Conservation (phyloP, 2,797 vertebrate species). For the Enteromius radiatus region DNA sequence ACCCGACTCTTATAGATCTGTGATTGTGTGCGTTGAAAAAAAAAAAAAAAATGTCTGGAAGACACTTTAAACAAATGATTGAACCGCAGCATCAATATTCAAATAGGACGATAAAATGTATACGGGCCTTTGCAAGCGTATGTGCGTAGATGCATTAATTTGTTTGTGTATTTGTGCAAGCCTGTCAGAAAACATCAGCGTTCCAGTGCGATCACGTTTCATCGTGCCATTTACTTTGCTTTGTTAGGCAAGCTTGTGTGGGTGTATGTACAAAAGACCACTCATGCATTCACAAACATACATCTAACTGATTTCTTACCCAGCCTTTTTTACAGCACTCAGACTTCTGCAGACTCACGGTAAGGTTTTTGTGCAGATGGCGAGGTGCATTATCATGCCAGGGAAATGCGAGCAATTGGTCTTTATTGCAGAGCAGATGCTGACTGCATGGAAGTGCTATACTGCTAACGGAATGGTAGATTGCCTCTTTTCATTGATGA, state of each 20-base stretch:
- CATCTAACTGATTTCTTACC: constrained; percentile 37
- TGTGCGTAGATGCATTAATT: not conserved
- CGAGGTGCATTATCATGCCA: constrained; percentile 70
- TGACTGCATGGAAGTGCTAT: constrained; percentile 70
- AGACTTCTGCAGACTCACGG: constrained; percentile 29
- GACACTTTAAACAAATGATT: not conserved
- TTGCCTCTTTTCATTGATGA: constrained; percentile 75
- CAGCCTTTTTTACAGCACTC: not conserved
- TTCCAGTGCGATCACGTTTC: not conserved
- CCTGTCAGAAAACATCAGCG: constrained; percentile 25
- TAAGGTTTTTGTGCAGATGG: constrained; percentile 69
- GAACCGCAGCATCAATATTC: not conserved
- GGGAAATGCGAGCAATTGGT: constrained; percentile 74
- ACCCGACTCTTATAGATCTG: not conserved
- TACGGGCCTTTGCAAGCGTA: not conserved
- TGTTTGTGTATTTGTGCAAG: constrained; percentile 29
- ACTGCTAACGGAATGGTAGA: constrained; percentile 76
- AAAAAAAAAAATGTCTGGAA: not conserved
- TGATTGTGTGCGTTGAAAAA: not conserved
- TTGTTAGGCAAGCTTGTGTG: not conserved
- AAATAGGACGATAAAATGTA: not conserved
- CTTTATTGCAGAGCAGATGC: constrained; percentile 79
- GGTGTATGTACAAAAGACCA: not conserved
- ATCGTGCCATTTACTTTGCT: not conserved
- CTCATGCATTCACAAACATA: constrained; percentile 15